Percentiles rank a stretch among this genome's conserved stretches.
These are phyloP conservation scores for Paralichthys olivaceus DNA, from an alignment of 2,113 vertebrate genomes.

Conservation along the genomic window DNA sequence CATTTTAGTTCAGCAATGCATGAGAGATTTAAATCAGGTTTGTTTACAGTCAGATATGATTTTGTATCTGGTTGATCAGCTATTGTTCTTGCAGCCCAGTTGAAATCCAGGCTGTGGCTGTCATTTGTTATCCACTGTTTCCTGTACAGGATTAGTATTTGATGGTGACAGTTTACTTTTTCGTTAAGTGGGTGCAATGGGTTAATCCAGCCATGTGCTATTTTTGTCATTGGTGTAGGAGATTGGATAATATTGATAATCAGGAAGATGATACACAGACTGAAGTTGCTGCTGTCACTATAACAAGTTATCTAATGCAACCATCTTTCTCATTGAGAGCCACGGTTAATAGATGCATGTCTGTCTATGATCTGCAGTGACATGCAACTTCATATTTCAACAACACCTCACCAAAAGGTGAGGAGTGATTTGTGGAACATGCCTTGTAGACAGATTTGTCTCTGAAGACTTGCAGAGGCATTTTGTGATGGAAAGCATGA, in stretches of 20 bases:
- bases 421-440: neutral
- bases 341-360: neutral
- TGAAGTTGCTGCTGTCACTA: neutral
- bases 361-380: neutral
- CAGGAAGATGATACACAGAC: neutral
- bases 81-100: neutral
- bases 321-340: neutral
- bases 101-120: neutral
- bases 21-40: neutral
- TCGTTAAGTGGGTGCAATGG: no score
- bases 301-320: neutral
- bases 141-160: neutral
- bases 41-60: neutral
- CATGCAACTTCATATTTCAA: neutral
- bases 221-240: no score
- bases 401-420: neutral
- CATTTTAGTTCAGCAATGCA: neutral
- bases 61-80: neutral
- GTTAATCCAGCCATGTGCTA: no score
- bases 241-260: no score
- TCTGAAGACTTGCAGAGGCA: neutral
- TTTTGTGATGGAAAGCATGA: conserved; percentile 1
- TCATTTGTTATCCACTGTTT: neutral
- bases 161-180: neutral
- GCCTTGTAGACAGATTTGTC: neutral